Percentiles rank a stretch among this genome's conserved stretches.
These are phyloP conservation scores for Enteromius viviparus DNA, from an alignment of 2,797 vertebrate genomes.

Conservation along the genomic window DNA sequence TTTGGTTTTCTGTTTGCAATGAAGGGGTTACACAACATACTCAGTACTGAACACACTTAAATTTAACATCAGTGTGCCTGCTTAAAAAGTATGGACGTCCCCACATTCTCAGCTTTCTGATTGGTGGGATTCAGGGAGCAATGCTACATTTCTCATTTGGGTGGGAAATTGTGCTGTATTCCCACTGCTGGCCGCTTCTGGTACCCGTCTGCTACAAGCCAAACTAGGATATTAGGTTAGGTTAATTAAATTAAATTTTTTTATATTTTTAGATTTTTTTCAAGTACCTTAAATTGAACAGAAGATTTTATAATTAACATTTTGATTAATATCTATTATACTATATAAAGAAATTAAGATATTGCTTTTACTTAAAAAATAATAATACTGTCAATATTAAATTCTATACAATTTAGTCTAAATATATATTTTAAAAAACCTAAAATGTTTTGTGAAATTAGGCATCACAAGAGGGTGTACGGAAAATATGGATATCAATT, in stretches of 20 bases:
- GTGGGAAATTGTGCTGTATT: neutral
- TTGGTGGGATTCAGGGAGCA: neutral
- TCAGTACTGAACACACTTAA: neutral
- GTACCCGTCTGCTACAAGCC: neutral
- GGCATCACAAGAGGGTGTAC: neutral
- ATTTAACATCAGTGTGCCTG: neutral
- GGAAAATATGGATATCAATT: neutral
- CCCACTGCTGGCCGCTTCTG: neutral
- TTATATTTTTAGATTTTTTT: no score
- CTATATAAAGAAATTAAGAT: no score
- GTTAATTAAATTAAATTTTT: neutral
- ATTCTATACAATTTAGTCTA: neutral
- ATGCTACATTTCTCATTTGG: neutral
- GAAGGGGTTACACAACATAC: neutral
- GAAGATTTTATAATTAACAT: neutral
- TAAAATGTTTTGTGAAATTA: neutral
- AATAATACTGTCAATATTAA: neutral
- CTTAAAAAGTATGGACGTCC: neutral
- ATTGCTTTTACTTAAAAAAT: neutral
- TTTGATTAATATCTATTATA: no score
- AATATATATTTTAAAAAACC: neutral
- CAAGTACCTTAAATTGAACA: neutral
- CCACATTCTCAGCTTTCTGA: neutral
- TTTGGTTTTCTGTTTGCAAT: neutral
- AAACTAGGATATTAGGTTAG: neutral